These are phyloP conservation scores for Tretioscincus oriximinensis DNA, from an alignment of 2,113 vertebrate genomes.

Conservation along the genomic window DNA sequence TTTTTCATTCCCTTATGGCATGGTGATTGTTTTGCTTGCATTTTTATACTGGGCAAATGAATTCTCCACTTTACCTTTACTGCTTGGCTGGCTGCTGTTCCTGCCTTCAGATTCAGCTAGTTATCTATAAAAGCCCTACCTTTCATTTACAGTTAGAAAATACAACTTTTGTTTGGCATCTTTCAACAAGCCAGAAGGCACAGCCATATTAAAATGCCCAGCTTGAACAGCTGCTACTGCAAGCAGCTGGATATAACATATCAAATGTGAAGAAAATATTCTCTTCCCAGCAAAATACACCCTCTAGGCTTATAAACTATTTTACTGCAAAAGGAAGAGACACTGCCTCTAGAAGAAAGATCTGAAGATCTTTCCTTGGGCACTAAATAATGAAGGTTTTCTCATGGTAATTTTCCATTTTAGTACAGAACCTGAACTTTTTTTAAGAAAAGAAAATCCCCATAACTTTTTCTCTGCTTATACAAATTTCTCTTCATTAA, in stretches of 20 bases:
- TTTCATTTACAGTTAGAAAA: neutral
- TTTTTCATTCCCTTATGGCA: neutral
- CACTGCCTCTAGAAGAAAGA: neutral
- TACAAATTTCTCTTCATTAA: neutral
- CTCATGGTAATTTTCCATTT: neutral
- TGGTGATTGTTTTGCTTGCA: neutral
- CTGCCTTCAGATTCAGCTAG: neutral
- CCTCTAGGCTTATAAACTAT: neutral
- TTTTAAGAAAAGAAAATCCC: neutral
- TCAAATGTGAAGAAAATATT: neutral
- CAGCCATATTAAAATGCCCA: neutral
- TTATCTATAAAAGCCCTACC: neutral
- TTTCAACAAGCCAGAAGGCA: conserved; percentile 3
- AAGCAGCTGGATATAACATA: neutral
- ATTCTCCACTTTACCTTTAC: neutral
- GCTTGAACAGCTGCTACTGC: neutral
- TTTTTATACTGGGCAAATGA: neutral
- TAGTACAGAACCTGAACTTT: neutral
- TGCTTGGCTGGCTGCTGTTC: neutral
- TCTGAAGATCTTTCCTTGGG: neutral
- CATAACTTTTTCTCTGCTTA: neutral
- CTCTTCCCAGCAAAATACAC: neutral
- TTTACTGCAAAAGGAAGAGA: neutral
- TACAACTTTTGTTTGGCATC: neutral
- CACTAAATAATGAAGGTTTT: neutral